Base-by-base conservation (phyloP, 2,888 invertebrate species). In the Eilema griseolum region DNA sequence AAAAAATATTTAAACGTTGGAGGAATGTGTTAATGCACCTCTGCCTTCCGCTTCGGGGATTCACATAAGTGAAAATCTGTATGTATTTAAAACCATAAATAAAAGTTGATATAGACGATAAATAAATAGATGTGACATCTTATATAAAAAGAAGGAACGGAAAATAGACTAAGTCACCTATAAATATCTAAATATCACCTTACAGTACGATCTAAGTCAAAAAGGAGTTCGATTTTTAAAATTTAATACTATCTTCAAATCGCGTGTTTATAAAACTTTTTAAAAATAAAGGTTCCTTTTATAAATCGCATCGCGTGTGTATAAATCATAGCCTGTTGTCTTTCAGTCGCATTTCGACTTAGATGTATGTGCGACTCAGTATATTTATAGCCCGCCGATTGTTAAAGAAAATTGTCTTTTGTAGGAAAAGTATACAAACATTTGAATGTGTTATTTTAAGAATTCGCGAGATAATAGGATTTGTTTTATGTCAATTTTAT, bases 261-360 rank as follows among this genome's bases (percentile, higher is more conserved):
- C 59, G 46, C 60, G 46, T 65, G 52, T 61, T 28, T 60, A 37
- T 31, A 24, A 64, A 71, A 76, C 62, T 70, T 70, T 41, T 77
- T 71, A 63, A 73, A 81, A 72, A 70, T 57, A 70, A 75, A 70
- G 37, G 57, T 63, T 66, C 67, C 61, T 67, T 79, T 72, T 75
- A 81, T 78, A 83, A 83, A 80, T 74, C 65, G 73, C 66, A 75
- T 86, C 81, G 85, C 86, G 84, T 86, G 84, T 78, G 66, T 82
- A 86, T 89, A 89, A 91, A 90, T 92, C 91, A 90, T 87, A 85
- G 71, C 79, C 67, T 77, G 76, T 83, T 86, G 88, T 88, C 90
- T 85, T 86, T 91, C 88, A 89, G 86, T 86, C 85, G 88, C 87
- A 88, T 88, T 85, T 86, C 83, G 81, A 87, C 83, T 83, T 77